A percentile compares a stretch with the other conserved stretches of the same genome.
phyloP scores from a whole-genome alignment of 2,888 invertebrate genomes.

The Siphlonurus alternatus region DNA sequence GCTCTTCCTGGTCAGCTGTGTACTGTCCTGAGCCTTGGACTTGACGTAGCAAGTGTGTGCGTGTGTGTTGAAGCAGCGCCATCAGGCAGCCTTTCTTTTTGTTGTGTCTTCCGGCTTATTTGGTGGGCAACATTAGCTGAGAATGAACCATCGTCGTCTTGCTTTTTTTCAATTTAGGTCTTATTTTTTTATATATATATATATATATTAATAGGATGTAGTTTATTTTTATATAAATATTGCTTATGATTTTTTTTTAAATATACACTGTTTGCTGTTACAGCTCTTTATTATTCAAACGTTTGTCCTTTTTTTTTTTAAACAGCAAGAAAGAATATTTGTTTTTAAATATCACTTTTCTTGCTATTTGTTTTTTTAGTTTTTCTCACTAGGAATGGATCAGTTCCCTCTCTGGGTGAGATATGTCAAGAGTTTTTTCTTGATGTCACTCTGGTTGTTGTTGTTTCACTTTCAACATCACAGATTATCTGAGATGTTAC shows the following conservation, averaged over 20 bases:
- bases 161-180: no score
- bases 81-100: neutral
- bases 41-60: neutral
- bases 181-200: no score
- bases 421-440: slow-evolving; percentile 15
- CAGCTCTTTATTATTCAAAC: no score
- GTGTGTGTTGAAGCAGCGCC: neutral
- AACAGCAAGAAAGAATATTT: neutral
- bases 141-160: neutral
- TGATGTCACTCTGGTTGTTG: slow-evolving; percentile 6
- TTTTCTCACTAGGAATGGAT: slow-evolving; percentile 45
- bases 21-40: neutral
- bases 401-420: slow-evolving; percentile 46
- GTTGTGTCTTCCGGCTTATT: neutral
- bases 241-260: no score
- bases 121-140: neutral
- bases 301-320: no score
- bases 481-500: no score
- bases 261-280: no score
- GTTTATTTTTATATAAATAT: no score
- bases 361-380: slow-evolving; percentile 31
- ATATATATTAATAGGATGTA: no score
- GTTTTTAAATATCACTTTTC: slow-evolving; percentile 7
- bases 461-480: no score
- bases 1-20: no score